Conservation (phyloP, 1,140 invertebrate species). For the Saccostrea echinata region DNA sequence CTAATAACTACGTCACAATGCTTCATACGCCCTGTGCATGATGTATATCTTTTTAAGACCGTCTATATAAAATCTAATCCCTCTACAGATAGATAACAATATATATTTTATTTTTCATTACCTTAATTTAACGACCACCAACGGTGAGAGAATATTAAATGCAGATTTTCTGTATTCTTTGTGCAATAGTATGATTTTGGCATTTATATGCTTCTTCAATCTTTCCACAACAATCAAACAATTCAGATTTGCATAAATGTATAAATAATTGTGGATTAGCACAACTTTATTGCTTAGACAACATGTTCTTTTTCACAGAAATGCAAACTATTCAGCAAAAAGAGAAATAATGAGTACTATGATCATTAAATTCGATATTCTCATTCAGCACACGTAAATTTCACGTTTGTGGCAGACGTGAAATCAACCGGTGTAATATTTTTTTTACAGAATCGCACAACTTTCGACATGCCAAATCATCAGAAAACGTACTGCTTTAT, state of each 20-base stretch:
- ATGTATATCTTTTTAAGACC: constrained; percentile 35
- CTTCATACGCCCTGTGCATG: background rate
- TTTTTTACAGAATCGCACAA: too few species aligned
- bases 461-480: too few species aligned
- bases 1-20: background rate
- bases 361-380: constrained; percentile 26
- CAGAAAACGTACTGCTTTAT: too few species aligned
- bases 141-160: background rate
- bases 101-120: constrained; percentile 24
- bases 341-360: background rate
- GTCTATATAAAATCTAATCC: constrained; percentile 2
- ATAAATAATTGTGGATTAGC: constrained; percentile 21
- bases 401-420: background rate
- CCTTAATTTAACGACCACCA: constrained; percentile 18
- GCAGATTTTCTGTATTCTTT: background rate
- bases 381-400: background rate
- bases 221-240: background rate
- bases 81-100: constrained; percentile 6
- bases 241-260: constrained; percentile 10
- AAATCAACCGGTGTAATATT: too few species aligned
- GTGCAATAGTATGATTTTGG: background rate
- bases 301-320: constrained; percentile 29
- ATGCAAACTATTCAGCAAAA: constrained; percentile 8
- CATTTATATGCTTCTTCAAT: constrained; percentile 7
- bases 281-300: constrained; percentile 22